phyloP scores from a whole-genome alignment of 2,797 vertebrate species.

The Danio kyathit region DNA sequence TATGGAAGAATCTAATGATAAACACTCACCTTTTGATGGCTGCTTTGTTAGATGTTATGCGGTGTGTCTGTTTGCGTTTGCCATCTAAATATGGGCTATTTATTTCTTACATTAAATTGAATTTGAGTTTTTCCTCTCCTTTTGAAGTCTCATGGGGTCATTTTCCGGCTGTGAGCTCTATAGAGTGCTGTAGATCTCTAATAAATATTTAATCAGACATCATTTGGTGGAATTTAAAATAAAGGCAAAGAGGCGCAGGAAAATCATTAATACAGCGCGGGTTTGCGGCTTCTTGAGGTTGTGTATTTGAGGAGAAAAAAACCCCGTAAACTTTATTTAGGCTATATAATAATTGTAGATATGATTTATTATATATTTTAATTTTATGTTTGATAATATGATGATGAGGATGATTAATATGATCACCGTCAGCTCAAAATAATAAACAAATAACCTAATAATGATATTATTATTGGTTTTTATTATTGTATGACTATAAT shows the following conservation, averaged over 20 bases:
- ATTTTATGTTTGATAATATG: background rate
- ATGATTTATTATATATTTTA: background rate
- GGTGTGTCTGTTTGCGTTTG: background rate
- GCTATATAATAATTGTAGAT: conserved; percentile 7
- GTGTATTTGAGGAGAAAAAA: conserved; percentile 15
- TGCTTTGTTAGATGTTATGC: background rate
- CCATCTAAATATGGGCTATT: background rate
- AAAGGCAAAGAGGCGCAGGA: conserved; percentile 55
- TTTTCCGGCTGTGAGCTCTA: conserved; percentile 60
- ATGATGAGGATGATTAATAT: background rate
- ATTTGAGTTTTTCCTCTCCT: conserved; percentile 65
- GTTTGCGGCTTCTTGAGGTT: background rate
- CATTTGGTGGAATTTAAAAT: conserved; percentile 74
- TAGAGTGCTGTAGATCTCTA: conserved; percentile 62
- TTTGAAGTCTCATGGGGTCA: conserved; percentile 57
- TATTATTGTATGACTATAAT: too few species aligned
- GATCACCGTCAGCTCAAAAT: too few species aligned
- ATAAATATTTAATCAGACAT: conserved; percentile 79
- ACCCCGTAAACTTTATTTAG: background rate
- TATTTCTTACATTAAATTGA: conserved; percentile 43
- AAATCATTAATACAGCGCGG: conserved; percentile 1
- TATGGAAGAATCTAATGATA: background rate
- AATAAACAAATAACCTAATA: too few species aligned
- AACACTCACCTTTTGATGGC: too few species aligned
- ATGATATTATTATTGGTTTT: too few species aligned